Base-by-base conservation (phyloP, 2,113 vertebrate species). In the Caranx melampygus region DNA sequence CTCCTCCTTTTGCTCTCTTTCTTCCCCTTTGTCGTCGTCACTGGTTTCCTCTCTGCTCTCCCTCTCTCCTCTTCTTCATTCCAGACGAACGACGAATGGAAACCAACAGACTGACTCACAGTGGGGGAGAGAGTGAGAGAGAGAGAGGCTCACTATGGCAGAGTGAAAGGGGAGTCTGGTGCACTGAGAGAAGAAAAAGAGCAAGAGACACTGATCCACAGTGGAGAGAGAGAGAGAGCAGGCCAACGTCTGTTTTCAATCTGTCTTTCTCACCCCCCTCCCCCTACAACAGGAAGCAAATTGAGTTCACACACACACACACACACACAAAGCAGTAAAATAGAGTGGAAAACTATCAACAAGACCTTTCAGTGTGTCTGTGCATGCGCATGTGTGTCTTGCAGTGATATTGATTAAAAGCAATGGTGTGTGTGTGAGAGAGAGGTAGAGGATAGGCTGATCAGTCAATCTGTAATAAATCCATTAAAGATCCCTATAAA, bases 191-290 rank as follows among this genome's bases (percentile, higher is more conserved):
- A 42, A 86, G 34, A 21, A 31, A 55, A 34, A 18, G 47, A 3
- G 47, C 9, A 20, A 21, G 51, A 9, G 51, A 51, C 49, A 20
- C 20, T 6, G 20, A 21, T 3, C 21, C 51, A 52, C 51, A 52
- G 20, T 6, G 12, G 14, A 59, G 45, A 42, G 16, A 61, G 61
- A n/a, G n/a, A 31, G 14, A 35, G 74, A 57, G 68, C 33, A 59
- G 18, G 61, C 4, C 6, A 67, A 40, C 60, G 79, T 87, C 84
- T 88, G 89, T 90, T 90, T 90, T 87, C 82, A 88, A 87, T 88
- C 71, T 75, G 57, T 37, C 60, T 66, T 72, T 26, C 49, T 54
- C 33, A 26, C 71, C 35, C 52, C 49, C 6, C 55, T n/a, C 78
- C 31, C 33, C 31, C 52, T n/a, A 59, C n/a, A 4, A 72, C 66